Base-by-base conservation (phyloP, 2,113 vertebrate species). In the Butastur rufipennis region DNA sequence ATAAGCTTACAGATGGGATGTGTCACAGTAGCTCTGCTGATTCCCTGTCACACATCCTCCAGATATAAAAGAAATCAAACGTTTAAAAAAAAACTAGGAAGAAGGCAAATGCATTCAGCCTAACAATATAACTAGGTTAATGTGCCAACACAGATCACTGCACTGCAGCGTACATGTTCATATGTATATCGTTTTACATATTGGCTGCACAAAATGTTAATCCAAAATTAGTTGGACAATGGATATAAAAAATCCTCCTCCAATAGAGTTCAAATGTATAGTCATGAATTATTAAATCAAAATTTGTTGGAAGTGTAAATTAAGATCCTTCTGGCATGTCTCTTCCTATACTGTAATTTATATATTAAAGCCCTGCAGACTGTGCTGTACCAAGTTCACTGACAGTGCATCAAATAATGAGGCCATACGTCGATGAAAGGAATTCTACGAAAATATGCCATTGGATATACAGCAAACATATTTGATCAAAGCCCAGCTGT, bases 231-330 rank as follows among this genome's bases (percentile, higher is more conserved):
- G 45, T 77, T 95, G 89, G 70, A 84, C 34, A 80, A 73, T 26
- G 25, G 29, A 45, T 65, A 62, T 48, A 82, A 82, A 92, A 55
- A 31, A 1, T 2, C 32, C 7, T 95, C 23, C 40, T 96, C 68
- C 71, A 86, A 73, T 1, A 89, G 50, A 78, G 38, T 85, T 95
- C 42, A 95, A 77, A 27, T 43, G 40, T 67, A 25, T 20, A 42
- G 40, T 66, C 22, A 89, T 97, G 58, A 91, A 97, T 96, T 94
- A 95, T 95, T 95, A 74, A 97, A 77, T 50, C 34, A 70, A 84
- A 90, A 32, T 90, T 63, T 93, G 48, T 95, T 96, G 86, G 89
- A 96, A 97, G 48, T 95, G 94, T 89, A 95, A 97, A 97, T 97
- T 80, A 77, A 91, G 82, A 83, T 93, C 86, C 78, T 93, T 80